Conservation (phyloP, 2,888 invertebrate species). For the Phoenoteleia sp. region DNA sequence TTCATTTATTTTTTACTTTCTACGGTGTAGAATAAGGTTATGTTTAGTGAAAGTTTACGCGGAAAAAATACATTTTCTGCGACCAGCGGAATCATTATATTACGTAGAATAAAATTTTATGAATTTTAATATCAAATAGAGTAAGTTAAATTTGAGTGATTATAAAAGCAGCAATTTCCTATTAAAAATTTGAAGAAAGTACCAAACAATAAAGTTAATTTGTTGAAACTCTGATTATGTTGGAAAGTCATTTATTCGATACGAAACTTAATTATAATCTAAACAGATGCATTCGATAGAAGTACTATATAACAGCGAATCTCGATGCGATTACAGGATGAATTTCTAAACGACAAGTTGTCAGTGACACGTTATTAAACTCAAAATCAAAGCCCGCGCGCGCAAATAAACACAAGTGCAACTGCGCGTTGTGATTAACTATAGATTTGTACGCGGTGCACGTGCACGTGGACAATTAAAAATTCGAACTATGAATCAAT, state of each 20-base stretch:
- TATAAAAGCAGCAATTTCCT: background rate
- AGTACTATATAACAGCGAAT: slow-evolving; percentile 8
- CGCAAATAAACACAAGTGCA: background rate
- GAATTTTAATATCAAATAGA: slow-evolving; percentile 87
- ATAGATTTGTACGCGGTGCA: slow-evolving; percentile 4
- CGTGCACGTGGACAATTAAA: background rate
- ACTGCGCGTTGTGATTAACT: slow-evolving; percentile 32
- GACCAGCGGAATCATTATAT: too few species aligned
- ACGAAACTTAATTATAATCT: slow-evolving; percentile 29
- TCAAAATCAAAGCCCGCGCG: slow-evolving; percentile 16
- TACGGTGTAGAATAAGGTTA: too few species aligned
- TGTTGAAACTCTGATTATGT: background rate
- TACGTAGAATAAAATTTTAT: background rate
- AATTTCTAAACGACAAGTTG: slow-evolving; percentile 17
- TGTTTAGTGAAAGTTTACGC: too few species aligned
- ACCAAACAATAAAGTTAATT: background rate
- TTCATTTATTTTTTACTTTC: too few species aligned
- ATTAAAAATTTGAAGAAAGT: background rate
- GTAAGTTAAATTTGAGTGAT: slow-evolving; percentile 85
- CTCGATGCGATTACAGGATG: slow-evolving; percentile 18
- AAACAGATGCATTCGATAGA: background rate
- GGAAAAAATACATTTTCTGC: too few species aligned
- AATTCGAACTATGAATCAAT: slow-evolving; percentile 10
- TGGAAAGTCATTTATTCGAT: slow-evolving; percentile 1
- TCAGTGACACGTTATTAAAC: slow-evolving; percentile 29